Base-by-base conservation (phyloP, 2,113 vertebrate genomes). In the Arothron firmamentum region DNA sequence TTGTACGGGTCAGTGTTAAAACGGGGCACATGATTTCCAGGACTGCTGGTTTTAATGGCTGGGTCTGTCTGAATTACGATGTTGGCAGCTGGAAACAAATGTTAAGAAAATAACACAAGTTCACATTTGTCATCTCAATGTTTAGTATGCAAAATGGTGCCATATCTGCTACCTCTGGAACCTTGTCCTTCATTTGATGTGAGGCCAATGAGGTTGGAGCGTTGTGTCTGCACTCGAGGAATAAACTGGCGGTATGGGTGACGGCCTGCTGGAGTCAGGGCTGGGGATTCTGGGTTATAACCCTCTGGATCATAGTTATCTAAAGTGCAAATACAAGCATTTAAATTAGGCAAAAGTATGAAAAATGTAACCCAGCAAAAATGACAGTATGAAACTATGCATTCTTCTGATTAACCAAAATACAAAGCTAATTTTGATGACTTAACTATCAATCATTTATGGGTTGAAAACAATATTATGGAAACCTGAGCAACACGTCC, bases 261-360 rank as follows among this genome's bases (percentile, higher is more conserved):
- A 80, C 94, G 93, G 81, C 94, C 92, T 66, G 94, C 88, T 78
- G 89, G 90, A n/a, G 97, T 99, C 86, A 99, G 91, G 79, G 93
- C 98, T 59, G 97, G 97, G 59, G 96, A 94, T 90, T 99, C 97
- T n/a, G 97, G 97, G 88, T 99, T 99, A 86, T 99, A 99, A 57
- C 93, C 96, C 90, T 99, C 97, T 64, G 94, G 94, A 85, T 99
- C 97, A 64, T 96, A 99, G 34, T 91, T 95, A 91, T 99, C 96
- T 98, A 65, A 23, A 7, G 16, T n/a, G 1, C 34, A 38, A 38
- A 38, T 4, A 38, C 34, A 28, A 28, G 6, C 25, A 28, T 28
- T 28, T 28, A 28, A 28, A 28, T 28, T 5, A 28, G 25, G 3
- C 3, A 28, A 28, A 28, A 2, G 3, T 3, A 10, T 28, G 28